phyloP scores from a whole-genome alignment of 2,888 invertebrate species.

The Phoronis australis region DNA sequence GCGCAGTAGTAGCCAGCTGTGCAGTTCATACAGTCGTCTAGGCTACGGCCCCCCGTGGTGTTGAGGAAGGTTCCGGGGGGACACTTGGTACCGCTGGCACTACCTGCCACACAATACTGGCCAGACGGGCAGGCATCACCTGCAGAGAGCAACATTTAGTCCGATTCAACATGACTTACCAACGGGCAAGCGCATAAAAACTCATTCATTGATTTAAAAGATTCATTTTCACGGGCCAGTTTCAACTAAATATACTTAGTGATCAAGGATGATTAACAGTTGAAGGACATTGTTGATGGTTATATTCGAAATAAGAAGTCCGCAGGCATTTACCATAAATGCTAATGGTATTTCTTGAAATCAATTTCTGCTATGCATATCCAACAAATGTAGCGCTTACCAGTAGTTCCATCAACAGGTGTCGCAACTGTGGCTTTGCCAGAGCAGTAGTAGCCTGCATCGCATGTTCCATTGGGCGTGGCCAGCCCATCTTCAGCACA shows the following conservation, averaged over 20 bases:
- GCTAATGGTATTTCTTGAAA: too few relatives aligned
- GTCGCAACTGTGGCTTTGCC: conserved; percentile 15
- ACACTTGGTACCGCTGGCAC: conserved; percentile 32
- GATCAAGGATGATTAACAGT: too few relatives aligned
- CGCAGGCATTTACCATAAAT: too few relatives aligned
- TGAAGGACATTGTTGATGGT: too few relatives aligned
- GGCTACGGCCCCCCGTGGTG: conserved; percentile 29
- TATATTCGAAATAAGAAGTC: too few relatives aligned
- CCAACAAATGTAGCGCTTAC: conserved; percentile 10
- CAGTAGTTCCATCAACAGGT: conserved; percentile 17
- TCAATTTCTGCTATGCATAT: too few relatives aligned
- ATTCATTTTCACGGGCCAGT: too few relatives aligned
- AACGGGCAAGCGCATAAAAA: too few relatives aligned
- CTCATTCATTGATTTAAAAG: too few relatives aligned
- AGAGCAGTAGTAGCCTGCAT: conserved; percentile 45
- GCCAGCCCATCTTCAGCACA: conserved; percentile 35
- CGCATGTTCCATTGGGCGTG: conserved; percentile 32
- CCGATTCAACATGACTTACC: too few relatives aligned
- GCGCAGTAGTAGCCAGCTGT: conserved; percentile 39
- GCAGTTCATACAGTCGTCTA: conserved; percentile 35
- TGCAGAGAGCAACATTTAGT: too few relatives aligned
- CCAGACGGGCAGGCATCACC: conserved; percentile 36
- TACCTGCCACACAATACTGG: conserved; percentile 32
- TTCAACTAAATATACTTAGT: too few relatives aligned
- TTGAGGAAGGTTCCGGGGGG: conserved; percentile 43